Evolutionary conservation across 2,888 invertebrate genomes (phyloP).

Genomic region (Gari tellinella): DNA sequence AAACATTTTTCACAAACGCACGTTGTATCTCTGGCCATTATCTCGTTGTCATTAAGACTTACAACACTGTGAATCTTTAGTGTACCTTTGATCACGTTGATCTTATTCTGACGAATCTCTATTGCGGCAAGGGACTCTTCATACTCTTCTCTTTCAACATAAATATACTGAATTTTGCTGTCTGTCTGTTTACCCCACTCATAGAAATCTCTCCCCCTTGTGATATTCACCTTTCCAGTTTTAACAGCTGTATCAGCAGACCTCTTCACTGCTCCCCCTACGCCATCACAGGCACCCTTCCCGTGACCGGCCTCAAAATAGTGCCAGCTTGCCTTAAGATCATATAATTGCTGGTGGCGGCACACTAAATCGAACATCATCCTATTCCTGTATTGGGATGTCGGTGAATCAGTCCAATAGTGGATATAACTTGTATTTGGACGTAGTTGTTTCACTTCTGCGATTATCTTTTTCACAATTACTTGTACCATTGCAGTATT

Average conservation of each 20-base stretch:
- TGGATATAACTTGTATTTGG: constrained; percentile 17
- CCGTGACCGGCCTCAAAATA: constrained; percentile 33
- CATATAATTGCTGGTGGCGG: constrained; percentile 6
- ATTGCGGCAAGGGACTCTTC: neutral
- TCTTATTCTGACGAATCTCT: constrained; percentile 8
- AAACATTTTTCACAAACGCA: constrained; percentile 28
- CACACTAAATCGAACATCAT: constrained; percentile 12
- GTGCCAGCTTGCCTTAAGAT: constrained; percentile 26
- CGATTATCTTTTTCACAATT: constrained; percentile 14
- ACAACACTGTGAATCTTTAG: constrained; percentile 20
- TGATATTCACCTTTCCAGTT: constrained; percentile 26
- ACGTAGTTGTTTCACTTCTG: neutral
- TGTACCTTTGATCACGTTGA: constrained; percentile 24
- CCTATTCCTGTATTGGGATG: constrained; percentile 19
- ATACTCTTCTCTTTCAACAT: constrained; percentile 14
- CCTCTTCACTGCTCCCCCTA: constrained; percentile 26
- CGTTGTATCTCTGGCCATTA: constrained; percentile 28
- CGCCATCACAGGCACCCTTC: constrained; percentile 31
- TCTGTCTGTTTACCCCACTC: constrained; percentile 23
- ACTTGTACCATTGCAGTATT: constrained; percentile 19
- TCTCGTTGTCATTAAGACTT: constrained; percentile 11
- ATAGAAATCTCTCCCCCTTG: constrained; percentile 23
- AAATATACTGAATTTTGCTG: constrained; percentile 26
- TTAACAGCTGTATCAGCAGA: constrained; percentile 24
- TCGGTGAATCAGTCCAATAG: constrained; percentile 34